Conservation (phyloP, 2,113 vertebrate genomes). For the Pterocles orientalis region DNA sequence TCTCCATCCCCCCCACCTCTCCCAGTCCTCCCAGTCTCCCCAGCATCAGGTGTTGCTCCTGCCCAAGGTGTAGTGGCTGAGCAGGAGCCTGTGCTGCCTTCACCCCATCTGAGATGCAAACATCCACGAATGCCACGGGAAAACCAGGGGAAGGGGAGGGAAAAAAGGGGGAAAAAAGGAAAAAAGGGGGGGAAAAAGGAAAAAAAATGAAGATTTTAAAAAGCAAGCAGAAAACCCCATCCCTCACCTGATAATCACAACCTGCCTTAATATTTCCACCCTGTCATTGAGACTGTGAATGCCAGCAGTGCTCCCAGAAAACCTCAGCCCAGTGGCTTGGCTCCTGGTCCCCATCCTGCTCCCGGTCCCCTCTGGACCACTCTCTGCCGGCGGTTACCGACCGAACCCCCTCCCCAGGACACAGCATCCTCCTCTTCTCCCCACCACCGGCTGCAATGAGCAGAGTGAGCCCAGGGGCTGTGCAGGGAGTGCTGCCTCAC, state of each 20-base stretch:
- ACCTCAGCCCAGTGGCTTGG: background rate
- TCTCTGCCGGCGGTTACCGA: background rate
- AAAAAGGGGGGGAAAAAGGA: rapidly evolving
- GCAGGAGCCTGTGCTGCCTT: background rate
- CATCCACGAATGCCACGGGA: rapidly evolving
- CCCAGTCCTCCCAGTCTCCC: background rate
- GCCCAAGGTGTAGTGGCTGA: background rate
- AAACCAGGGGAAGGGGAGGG: background rate
- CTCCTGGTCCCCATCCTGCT: background rate
- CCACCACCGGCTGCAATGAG: rapidly evolving
- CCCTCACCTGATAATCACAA: background rate
- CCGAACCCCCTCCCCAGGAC: background rate
- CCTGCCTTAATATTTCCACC: background rate
- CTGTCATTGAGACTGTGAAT: rapidly evolving
- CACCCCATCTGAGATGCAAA: background rate
- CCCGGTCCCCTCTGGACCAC: background rate
- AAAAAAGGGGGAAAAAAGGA: rapidly evolving
- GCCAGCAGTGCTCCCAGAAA: background rate
- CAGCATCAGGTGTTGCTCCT: background rate
- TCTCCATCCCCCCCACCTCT: background rate
- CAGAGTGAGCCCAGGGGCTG: background rate
- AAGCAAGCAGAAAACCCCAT: background rate
- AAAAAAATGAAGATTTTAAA: background rate
- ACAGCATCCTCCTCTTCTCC: background rate
- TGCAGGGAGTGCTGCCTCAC: background rate